Base-by-base conservation (phyloP, 2,113 vertebrate species). In the Peromyscus maniculatus region DNA sequence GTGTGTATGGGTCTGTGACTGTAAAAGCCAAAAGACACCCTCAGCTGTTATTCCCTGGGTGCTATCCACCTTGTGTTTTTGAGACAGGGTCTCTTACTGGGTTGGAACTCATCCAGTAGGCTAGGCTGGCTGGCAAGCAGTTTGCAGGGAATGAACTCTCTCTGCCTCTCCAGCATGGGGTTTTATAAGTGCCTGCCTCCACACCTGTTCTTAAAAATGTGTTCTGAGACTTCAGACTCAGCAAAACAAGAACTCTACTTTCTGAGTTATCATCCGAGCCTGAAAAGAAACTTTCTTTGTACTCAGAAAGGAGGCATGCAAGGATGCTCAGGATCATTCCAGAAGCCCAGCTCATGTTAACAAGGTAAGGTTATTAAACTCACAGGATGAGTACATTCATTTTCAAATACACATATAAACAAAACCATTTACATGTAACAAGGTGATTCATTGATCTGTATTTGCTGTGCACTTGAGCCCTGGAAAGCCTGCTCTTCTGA, bases 401-500 rank as follows among this genome's bases (percentile, higher is more conserved):
- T 72, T 72, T 59, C 15, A 90, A 94, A 74, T 49, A 26, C 91
- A 90, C 92, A 74, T 49, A 13, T 91, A 92, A 93, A 21, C n/a
- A 94, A 96, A 97, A 57, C 94, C 22, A 24, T 84, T 90, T 75
- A 49, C 22, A 24, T 2, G n/a, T 5, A 91, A 31, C 39, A 36
- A 69, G 43, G 90, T 92, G 74, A 93, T 91, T 93, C 78, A 21
- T 7, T 93, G 75, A 75, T 75, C 59, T 57, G 12, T 82, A 64
- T 89, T 94, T 91, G 17, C 75, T 93, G 7, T 78, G 16, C 13
- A n/a, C 43, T 24, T 80, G 86, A 91, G 64, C 87, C 82, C 57
- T 74, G 39, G n/a, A 84, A 64, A 87, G 95, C 79, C 82, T 83
- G 33, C 13, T 96, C 49, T 95, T 72, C 72, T 87, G 92, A 93